Evolutionary conservation across 2,888 invertebrate genomes (phyloP).

Genomic region (Dolichomitus sp.): DNA sequence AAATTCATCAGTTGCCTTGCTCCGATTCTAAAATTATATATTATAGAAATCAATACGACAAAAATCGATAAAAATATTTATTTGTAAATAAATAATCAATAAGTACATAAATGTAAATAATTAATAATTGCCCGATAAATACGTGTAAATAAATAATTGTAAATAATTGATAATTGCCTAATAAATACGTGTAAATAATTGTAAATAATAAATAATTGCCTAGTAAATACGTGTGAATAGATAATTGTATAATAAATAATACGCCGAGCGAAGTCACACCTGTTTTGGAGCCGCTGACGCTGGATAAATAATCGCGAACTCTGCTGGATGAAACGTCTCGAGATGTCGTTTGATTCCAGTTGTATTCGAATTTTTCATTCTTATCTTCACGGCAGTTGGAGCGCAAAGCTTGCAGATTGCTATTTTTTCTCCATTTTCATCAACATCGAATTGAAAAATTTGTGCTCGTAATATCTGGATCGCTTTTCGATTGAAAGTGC

Average conservation of each 20-base stretch:
- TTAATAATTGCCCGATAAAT: too few species aligned
- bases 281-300: conserved; percentile 3
- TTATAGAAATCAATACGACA: conserved; percentile 28
- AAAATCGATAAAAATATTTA: conserved; percentile 6
- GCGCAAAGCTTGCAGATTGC: background rate
- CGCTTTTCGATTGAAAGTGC: background rate
- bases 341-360: conserved; percentile 42
- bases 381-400: conserved; percentile 13
- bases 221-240: too few species aligned
- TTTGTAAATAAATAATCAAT: background rate
- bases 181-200: too few species aligned
- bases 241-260: too few species aligned
- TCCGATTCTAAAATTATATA: conserved; percentile 3
- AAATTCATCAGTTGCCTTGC: conserved; percentile 11
- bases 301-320: conserved; percentile 4
- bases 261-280: background rate
- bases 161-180: too few species aligned
- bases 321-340: conserved; percentile 14
- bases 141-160: too few species aligned
- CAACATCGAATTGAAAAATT: background rate
- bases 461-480: background rate
- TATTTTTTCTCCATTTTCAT: background rate
- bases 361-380: conserved; percentile 49
- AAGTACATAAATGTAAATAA: background rate
- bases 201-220: too few species aligned